Conservation (phyloP, 2,888 invertebrate species). For the Loripinus fragilis region DNA sequence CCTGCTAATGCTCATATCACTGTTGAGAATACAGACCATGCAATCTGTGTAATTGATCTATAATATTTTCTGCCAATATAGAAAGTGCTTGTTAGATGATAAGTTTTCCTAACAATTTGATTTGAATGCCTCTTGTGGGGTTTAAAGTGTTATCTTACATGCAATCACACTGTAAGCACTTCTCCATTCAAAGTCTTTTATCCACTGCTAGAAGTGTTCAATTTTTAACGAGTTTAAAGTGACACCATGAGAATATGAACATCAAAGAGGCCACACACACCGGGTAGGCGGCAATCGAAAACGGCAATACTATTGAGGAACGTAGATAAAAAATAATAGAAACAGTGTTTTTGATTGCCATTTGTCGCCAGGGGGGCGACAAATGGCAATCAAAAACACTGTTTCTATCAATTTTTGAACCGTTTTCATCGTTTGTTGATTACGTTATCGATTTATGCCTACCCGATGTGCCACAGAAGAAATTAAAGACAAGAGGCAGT, state of each 20-base stretch:
- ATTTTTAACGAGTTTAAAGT: neutral
- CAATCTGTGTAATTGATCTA: constrained; percentile 5
- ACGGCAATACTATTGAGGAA: too few relatives aligned
- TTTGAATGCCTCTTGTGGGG: constrained; percentile 18
- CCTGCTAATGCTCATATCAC: neutral
- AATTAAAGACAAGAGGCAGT: too few relatives aligned
- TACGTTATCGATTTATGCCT: too few relatives aligned
- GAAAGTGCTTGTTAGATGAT: constrained; percentile 8
- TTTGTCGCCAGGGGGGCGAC: too few relatives aligned
- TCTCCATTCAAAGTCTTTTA: neutral
- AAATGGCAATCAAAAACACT: too few relatives aligned
- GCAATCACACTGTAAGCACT: neutral
- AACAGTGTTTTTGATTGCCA: too few relatives aligned
- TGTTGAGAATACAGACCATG: neutral
- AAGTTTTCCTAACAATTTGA: constrained; percentile 16
- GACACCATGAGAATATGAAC: neutral
- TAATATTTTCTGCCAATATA: constrained; percentile 4
- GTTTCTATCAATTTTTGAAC: too few relatives aligned
- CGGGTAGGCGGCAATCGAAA: too few relatives aligned
- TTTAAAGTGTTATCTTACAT: constrained; percentile 1
- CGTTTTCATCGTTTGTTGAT: too few relatives aligned
- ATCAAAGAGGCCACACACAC: too few relatives aligned
- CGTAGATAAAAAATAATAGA: too few relatives aligned
- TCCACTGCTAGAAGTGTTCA: neutral
- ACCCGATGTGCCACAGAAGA: too few relatives aligned